Conservation (phyloP, 2,888 invertebrate species). For the Drosophila sordidula region DNA sequence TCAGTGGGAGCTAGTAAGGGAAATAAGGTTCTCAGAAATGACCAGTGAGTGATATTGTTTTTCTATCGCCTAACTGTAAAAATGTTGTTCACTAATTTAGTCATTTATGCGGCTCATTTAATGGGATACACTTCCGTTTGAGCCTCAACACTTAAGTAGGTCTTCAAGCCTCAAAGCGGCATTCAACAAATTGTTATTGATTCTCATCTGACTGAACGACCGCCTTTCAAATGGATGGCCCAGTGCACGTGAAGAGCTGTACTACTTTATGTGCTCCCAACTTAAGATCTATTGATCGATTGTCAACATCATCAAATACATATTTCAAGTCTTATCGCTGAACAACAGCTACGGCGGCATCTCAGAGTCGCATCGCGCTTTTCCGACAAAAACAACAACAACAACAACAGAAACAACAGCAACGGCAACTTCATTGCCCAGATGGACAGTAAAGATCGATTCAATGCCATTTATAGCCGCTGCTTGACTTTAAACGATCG, state of each 20-base stretch:
- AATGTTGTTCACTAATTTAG: slow-evolving; percentile 53
- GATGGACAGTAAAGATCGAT: slow-evolving; percentile 69
- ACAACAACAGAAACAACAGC: slow-evolving; percentile 3
- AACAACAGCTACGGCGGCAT: slow-evolving; percentile 43
- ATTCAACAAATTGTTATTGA: slow-evolving; percentile 74
- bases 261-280: slow-evolving; percentile 64
- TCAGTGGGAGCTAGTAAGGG: slow-evolving; percentile 1
- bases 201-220: slow-evolving; percentile 67
- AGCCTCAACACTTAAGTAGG: slow-evolving; percentile 24
- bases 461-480: slow-evolving; percentile 62
- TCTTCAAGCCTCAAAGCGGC: slow-evolving; percentile 23
- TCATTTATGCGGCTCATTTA: slow-evolving; percentile 48
- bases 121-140: slow-evolving; percentile 59
- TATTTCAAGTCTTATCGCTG: slow-evolving; percentile 61
- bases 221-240: slow-evolving; percentile 69
- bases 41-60: slow-evolving; percentile 14
- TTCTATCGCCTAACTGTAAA: slow-evolving; percentile 47
- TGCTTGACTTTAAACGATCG: slow-evolving; percentile 55
- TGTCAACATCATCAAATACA: slow-evolving; percentile 77
- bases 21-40: slow-evolving; percentile 2
- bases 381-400: slow-evolving; percentile 15
- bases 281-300: slow-evolving; percentile 73
- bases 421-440: slow-evolving; percentile 60
- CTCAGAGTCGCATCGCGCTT: slow-evolving; percentile 12
- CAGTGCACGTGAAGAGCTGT: slow-evolving; percentile 50